phyloP scores from a whole-genome alignment of 2,113 vertebrate genomes.

The Catagonus wagneri region DNA sequence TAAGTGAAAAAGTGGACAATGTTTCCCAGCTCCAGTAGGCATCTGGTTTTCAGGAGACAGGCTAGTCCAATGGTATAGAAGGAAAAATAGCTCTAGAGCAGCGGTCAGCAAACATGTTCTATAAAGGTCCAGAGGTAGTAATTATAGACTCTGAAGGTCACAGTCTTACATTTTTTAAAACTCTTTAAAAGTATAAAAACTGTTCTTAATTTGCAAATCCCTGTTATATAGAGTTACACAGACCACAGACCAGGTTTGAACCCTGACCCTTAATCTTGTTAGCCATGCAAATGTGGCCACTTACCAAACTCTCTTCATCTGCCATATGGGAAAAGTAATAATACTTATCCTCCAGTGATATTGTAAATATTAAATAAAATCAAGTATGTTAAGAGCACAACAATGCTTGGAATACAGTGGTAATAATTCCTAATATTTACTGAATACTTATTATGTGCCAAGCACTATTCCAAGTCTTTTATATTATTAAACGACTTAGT shows the following conservation, averaged over 20 bases:
- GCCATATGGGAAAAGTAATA: background rate
- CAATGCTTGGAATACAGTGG: background rate
- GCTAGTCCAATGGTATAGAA: background rate
- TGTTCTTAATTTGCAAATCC: background rate
- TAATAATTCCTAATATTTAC: background rate
- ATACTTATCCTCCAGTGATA: background rate
- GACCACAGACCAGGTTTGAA: background rate
- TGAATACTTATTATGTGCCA: background rate
- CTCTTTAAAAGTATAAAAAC: background rate
- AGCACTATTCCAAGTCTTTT: background rate
- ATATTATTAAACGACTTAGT: background rate
- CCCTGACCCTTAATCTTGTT: background rate
- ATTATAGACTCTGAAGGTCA: background rate
- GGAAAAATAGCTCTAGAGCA: background rate
- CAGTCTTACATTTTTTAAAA: background rate
- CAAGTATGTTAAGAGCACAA: background rate
- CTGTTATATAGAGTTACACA: background rate
- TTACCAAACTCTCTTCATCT: background rate
- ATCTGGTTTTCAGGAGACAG: background rate
- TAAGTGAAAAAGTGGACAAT: background rate
- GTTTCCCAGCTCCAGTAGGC: slow-evolving; percentile 11
- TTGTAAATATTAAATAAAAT: background rate
- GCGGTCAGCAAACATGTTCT: background rate
- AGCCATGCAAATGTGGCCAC: background rate
- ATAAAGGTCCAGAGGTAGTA: background rate